These are phyloP conservation scores for Phrynosoma blainvillii DNA, from an alignment of 2,113 vertebrate species.

Conservation along the genomic window DNA sequence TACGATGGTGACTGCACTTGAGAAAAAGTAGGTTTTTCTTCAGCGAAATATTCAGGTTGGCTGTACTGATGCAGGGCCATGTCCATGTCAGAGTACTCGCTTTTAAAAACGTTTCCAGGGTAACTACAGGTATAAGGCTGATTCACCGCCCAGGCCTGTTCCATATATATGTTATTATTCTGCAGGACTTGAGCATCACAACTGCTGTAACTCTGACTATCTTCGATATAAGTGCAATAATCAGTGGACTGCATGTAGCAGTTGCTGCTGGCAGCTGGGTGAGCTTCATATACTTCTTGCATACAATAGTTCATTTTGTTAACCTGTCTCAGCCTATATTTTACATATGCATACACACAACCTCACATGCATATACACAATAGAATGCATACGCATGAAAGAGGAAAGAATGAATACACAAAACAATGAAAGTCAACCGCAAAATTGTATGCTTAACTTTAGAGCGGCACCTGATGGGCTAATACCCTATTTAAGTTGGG, in stretches of 20 bases:
- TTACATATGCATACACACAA: slow-evolving; percentile 70
- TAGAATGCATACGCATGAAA: slow-evolving; percentile 74
- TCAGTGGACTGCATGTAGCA: slow-evolving; percentile 84
- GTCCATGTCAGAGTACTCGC: slow-evolving; percentile 89
- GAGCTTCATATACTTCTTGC: slow-evolving; percentile 88
- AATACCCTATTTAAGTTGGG: slow-evolving; percentile 78
- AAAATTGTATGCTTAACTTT: slow-evolving; percentile 72
- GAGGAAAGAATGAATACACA: slow-evolving; percentile 75
- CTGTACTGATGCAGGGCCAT: slow-evolving; percentile 89
- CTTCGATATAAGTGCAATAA: slow-evolving; percentile 87
- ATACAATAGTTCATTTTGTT: slow-evolving; percentile 92
- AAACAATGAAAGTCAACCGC: slow-evolving; percentile 61
- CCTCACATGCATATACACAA: slow-evolving; percentile 65
- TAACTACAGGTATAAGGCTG: slow-evolving; percentile 90
- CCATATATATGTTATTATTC: slow-evolving; percentile 89
- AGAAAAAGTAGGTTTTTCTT: slow-evolving; percentile 88
- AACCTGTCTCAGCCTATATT: slow-evolving; percentile 73
- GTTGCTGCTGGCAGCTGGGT: slow-evolving; percentile 79
- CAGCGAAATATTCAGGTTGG: slow-evolving; percentile 89
- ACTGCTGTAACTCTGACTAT: slow-evolving; percentile 83
- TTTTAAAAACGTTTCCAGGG: slow-evolving; percentile 87
- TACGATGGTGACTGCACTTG: slow-evolving; percentile 90
- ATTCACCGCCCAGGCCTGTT: slow-evolving; percentile 89
- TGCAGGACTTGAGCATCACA: slow-evolving; percentile 87
- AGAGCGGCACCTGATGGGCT: slow-evolving; percentile 72